Evolutionary conservation across 2,797 vertebrate species (phyloP), one percentile per base, ranked within the genome.

Genomic region (Hoplostethus atlanticus): DNA sequence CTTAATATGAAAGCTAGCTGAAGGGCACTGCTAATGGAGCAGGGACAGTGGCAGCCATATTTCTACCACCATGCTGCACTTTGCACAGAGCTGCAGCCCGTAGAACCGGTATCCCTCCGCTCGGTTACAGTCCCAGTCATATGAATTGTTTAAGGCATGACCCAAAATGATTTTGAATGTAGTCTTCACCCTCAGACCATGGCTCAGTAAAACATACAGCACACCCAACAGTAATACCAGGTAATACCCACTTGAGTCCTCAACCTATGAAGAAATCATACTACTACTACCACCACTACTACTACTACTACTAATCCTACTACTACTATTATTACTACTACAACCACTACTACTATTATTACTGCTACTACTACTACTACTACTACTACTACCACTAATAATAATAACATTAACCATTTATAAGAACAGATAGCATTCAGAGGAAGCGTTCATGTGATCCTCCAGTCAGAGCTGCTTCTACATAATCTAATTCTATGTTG

Each of bases 21-120:
- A 87, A 85, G 83, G 79, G 62, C 79, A 79, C 47, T 42, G 60
- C 60, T 85, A 84, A 84, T 85, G 75, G 79, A 82, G 59, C 68
- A 64, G 65, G 67, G 66, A 80, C 75, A 68, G 70, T n/a, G 4
- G 64, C 13, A 55, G 81, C 74, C 70, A 84, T 87, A 80, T 85
- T 82, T 87, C 81, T 79, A 78, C 57, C 69, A 77, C 6, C 40
- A 13, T 42, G 40, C 66, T 62, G n/a, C 51, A 66, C 64, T 75
- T 77, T 61, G 54, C 53, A 68, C 65, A 82, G 61, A 78, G 71
- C 50, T 54, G 46, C 28, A 47, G 44, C 46, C n/a, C 28, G 56
- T 36, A 64, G n/a, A 63, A 44, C 31, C 13, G 40, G 47, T 25
- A 44, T 30, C 53, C 44, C 47, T 72, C 64, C 15, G 40, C 28